Evolutionary conservation across 2,113 vertebrate genomes (phyloP), one percentile per base, ranked within the genome.

Genomic region (Oreocharis arfaki): DNA sequence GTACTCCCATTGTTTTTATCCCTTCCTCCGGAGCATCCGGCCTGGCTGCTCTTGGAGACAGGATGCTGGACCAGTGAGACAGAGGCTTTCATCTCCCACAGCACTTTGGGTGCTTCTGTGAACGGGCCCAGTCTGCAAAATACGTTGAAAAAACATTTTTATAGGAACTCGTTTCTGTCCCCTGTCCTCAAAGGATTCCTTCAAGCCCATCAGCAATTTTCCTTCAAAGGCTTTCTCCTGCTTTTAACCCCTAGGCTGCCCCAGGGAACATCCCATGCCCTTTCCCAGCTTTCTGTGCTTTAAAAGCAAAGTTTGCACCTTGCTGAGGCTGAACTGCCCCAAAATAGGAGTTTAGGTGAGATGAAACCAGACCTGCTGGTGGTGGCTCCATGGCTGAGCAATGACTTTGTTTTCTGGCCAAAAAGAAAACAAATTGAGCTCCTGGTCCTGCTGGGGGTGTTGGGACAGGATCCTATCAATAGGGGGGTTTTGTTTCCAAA

Each of bases 21-120:
- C 79, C 79, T 96, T 94, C 86, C 95, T 92, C 49, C 0, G 13
- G 69, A 82, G 90, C 88, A 91, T 87, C 92, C 49, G 49, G 78
- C 5, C 82, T 94, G 96, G 85, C 87, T 70, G 76, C 73, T 77
- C 71, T 46, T 0, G 4, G 86, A 80, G 91, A 60, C 91, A 92
- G 93, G 94, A 90, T 90, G 83, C 93, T 94, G 95, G 53, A 83
- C 7, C 84, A 71, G 74, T 26, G n/a, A 78, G 85, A 12, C 78
- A 82, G 75, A 10, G 85, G 12, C 93, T 93, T 90, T 86, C 59
- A 95, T 88, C 90, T 83, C 11, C 6, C 71, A 22, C 13, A 1
- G 90, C 79, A 5, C 32, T 32, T 37, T 10, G 15, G 61, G 59
- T 73, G 60, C 83, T 87, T 5, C 0, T 26, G 6, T 84, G n/a